These are phyloP conservation scores for Clarias macrocephalus DNA, from an alignment of 2,113 vertebrate genomes.

Conservation along the genomic window DNA sequence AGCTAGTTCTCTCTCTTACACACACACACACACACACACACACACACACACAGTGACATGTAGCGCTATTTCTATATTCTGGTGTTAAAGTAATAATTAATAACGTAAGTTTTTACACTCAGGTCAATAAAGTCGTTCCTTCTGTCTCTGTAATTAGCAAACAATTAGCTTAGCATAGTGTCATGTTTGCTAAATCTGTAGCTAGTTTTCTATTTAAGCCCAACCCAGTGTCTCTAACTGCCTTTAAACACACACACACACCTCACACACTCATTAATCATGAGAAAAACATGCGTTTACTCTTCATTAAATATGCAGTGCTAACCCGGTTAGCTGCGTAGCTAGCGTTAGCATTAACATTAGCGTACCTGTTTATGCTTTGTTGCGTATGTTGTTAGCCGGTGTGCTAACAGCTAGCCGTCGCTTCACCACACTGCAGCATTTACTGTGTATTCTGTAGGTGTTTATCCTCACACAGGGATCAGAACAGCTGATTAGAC, in stretches of 20 bases:
- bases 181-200: background rate
- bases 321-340: background rate
- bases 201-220: background rate
- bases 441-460: background rate
- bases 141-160: background rate
- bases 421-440: background rate
- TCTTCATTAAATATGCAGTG: background rate
- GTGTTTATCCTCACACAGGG: background rate
- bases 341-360: slow-evolving; percentile 20
- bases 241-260: background rate
- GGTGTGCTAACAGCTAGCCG: background rate
- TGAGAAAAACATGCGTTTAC: background rate
- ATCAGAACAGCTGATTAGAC: background rate
- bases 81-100: background rate
- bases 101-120: background rate
- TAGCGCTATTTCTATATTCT: background rate
- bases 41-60: too few species aligned
- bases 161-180: background rate
- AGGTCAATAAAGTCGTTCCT: background rate
- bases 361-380: slow-evolving; percentile 7
- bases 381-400: background rate
- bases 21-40: too few species aligned
- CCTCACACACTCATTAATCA: background rate
- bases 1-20: background rate
- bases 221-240: background rate